Base-by-base conservation (phyloP, 2,113 vertebrate species). In the Turdus rufiventris region DNA sequence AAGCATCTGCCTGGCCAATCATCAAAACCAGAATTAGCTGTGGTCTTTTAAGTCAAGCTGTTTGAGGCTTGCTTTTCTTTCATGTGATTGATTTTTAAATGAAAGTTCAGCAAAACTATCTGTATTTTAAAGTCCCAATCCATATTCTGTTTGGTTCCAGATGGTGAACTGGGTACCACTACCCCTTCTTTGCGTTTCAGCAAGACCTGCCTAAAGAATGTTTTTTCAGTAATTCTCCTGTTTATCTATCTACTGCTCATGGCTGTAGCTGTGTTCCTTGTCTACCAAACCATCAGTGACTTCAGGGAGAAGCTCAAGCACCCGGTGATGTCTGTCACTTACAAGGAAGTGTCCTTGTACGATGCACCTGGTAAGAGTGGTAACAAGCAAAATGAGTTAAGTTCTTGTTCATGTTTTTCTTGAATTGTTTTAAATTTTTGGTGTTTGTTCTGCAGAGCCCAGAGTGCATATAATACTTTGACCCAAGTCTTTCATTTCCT, bases 291-390 rank as follows among this genome's bases (percentile, higher is more conserved):
- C 84, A 99, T 99, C 97, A 98, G 97, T 1, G 99, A 99, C 97
- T 99, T 99, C 88, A 94, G 98, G 66, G 98, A 98, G 85, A 99
- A 99, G 85, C 97, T 99, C 77, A 99, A 98, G 91, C 98, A 99
- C 89, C 99, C 99, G 0, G 99, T 99, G 74, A 99, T 99, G 99
- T 99, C 99, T 0, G 99, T 99, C 94, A 99, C 98, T 38, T 99
- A 99, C 94, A 99, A 99, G 93, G 99, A 99, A 88, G 99, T 99
- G 29, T 98, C 98, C 43, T 96, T 93, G n/a, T 99, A 99, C 2
- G 97, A 98, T 7, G 98, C 98, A 6, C 99, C 99, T 63, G 99
- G 99, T 99, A 95, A 90, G 98, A 93, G 56, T 1, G 0, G n/a
- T 89, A 56, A 48, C n/a, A 58, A 71, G 71, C 5, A 36, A 56